Evolutionary conservation across 2,888 invertebrate species (phyloP), one percentile per base, ranked within the genome.

Genomic region (Taphrorychus bicolor): DNA sequence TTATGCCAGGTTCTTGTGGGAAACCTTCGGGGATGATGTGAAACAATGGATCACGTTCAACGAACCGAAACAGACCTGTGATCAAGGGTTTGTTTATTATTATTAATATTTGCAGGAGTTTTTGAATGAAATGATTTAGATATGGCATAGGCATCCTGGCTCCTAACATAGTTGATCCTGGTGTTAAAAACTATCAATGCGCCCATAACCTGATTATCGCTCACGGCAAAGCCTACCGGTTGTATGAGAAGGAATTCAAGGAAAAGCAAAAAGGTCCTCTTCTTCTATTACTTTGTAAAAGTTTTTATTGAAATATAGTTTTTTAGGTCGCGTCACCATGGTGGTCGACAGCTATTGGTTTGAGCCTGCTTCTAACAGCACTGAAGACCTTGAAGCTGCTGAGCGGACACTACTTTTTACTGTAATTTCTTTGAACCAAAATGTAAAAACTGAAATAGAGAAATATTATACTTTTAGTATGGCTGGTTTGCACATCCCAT

Each of bases 221-320:
- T 0, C 91, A 92, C 77, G 89, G 88, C 0, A 84, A 83, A 59
- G 88, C 85, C 0, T 92, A 88, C 75, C 84, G 85, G 54, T 76
- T 89, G 41, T 91, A 91, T 76, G 82, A 89, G 60, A 80, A 83
- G 42, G 82, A 86, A 72, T 91, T 85, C 74, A 82, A 84, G 70
- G 42, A 42, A 5, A 72, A 51, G 32, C 74, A 75, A 56, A 48
- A 42, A 42, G n/a, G 42, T 5, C 16, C 42, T n/a, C 4, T 42
- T 11, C 4, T 42, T 42, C 5, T 1, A 42, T 16, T 42, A 42
- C 4, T 5, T 42, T 42, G 11, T 4, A 23, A 23, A 23, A 4
- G 24, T 7, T 4, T 23, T 7, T 23, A 4, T 7, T 5, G 5
- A 23, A 23, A 5, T 23, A 23, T 23, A 23, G 7, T 23, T 23